A percentile compares a stretch with the other conserved stretches of the same genome.
These are phyloP conservation scores for Sycophaga agraensis DNA, from an alignment of 1,140 invertebrate species.

Conservation along the genomic window DNA sequence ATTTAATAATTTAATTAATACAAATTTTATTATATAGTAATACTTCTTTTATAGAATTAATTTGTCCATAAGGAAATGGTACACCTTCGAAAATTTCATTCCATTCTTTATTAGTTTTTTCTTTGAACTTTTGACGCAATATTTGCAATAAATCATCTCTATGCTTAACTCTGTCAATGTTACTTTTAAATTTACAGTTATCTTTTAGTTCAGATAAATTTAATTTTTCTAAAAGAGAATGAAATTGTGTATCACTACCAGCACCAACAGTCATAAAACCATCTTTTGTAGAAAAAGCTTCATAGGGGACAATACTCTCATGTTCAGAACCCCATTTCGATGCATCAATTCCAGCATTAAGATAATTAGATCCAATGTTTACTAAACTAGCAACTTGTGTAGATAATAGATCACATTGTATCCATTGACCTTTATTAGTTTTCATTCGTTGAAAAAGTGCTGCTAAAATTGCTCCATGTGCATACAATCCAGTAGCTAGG, in stretches of 20 bases:
- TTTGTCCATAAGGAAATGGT: slow-evolving; percentile 84
- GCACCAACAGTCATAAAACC: slow-evolving; percentile 83
- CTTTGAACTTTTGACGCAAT: slow-evolving; percentile 64
- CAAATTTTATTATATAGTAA: too few relatives aligned
- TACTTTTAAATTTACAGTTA: slow-evolving; percentile 71
- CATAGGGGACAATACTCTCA: slow-evolving; percentile 93
- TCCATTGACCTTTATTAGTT: slow-evolving; percentile 85
- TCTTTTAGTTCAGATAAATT: slow-evolving; percentile 62
- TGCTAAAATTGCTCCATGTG: slow-evolving; percentile 93
- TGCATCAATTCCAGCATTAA: slow-evolving; percentile 82
- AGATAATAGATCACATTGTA: slow-evolving; percentile 91
- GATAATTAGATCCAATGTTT: slow-evolving; percentile 87
- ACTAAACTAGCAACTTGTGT: slow-evolving; percentile 88
- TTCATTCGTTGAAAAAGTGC: slow-evolving; percentile 77
- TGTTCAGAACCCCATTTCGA: slow-evolving; percentile 86
- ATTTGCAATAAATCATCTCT: slow-evolving; percentile 68
- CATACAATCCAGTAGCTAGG: slow-evolving; percentile 89
- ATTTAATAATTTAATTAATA: too few relatives aligned
- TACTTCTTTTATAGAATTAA: slow-evolving; percentile 80
- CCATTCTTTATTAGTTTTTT: slow-evolving; percentile 79
- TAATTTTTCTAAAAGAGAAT: slow-evolving; percentile 68
- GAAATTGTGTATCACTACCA: slow-evolving; percentile 79
- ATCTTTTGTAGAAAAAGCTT: slow-evolving; percentile 80
- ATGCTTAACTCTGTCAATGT: slow-evolving; percentile 75
- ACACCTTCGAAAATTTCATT: slow-evolving; percentile 68